Conservation (phyloP, 2,797 vertebrate species). For the Alauda arvensis region DNA sequence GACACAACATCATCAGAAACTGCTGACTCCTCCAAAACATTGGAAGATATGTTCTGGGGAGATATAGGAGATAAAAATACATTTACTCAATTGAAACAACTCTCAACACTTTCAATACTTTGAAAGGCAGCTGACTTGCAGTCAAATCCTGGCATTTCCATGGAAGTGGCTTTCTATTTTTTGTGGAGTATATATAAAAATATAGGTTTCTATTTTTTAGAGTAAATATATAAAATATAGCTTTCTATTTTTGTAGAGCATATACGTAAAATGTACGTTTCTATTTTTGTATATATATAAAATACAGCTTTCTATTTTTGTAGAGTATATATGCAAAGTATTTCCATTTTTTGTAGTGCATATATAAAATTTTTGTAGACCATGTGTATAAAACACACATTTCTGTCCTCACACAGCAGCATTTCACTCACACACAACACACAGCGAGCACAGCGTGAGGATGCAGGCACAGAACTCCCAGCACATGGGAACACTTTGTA, state of each 20-base stretch:
- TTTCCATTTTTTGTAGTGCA: not conserved
- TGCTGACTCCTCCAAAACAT: constrained; percentile 96
- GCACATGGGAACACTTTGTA: not conserved
- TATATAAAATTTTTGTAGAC: not conserved
- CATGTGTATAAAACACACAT: not conserved
- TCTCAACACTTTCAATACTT: not conserved
- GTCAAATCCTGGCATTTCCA: not conserved
- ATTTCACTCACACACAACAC: not conserved
- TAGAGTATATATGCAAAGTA: not conserved
- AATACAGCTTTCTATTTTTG: not conserved
- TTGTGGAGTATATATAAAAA: not conserved
- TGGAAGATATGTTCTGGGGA: constrained; percentile 93
- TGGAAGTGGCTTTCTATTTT: not conserved
- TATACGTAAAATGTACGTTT: not conserved
- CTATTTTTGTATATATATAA: not conserved
- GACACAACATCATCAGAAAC: constrained; percentile 98
- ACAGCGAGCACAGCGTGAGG: not conserved
- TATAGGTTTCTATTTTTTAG: not conserved
- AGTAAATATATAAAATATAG: not conserved
- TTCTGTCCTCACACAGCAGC: not conserved
- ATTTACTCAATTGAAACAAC: not conserved
- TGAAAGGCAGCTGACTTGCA: not conserved
- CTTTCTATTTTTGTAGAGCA: not conserved
- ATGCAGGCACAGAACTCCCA: rapidly evolving
- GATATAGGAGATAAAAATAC: not conserved